phyloP scores from a whole-genome alignment of 2,888 invertebrate species.

The Melanostoma scalare region DNA sequence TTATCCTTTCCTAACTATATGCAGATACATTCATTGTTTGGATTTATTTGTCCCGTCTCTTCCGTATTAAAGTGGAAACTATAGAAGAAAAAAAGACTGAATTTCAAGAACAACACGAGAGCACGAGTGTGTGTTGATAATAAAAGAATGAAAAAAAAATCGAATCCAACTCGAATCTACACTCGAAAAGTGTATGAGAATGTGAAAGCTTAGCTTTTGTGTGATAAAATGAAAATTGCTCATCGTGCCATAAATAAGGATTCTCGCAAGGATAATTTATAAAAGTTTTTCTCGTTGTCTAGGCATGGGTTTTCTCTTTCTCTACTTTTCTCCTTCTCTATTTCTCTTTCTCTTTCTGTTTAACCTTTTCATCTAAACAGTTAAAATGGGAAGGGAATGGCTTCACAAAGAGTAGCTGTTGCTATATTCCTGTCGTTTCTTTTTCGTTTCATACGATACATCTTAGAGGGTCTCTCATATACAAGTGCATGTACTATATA shows the following conservation, averaged over 20 bases:
- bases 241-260: slow-evolving; percentile 82
- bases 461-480: slow-evolving; percentile 60
- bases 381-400: too few relatives aligned
- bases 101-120: slow-evolving; percentile 15
- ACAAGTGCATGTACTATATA: slow-evolving; percentile 57
- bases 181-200: slow-evolving; percentile 63
- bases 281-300: slow-evolving; percentile 78
- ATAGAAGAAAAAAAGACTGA: slow-evolving; percentile 33
- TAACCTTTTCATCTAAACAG: too few relatives aligned
- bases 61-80: slow-evolving; percentile 52
- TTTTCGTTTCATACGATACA: slow-evolving; percentile 19
- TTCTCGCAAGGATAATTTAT: slow-evolving; percentile 82
- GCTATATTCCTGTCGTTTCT: slow-evolving; percentile 20
- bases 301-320: slow-evolving; percentile 28
- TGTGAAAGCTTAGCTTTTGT: slow-evolving; percentile 79
- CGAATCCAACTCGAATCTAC: slow-evolving; percentile 64
- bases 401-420: slow-evolving; percentile 41
- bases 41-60: slow-evolving; percentile 27
- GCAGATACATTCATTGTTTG: slow-evolving; percentile 53
- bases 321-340: not conserved
- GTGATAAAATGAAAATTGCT: slow-evolving; percentile 82
- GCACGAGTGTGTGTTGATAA: slow-evolving; percentile 33
- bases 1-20: slow-evolving; percentile 43
- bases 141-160: slow-evolving; percentile 20
- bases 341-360: not conserved